Conservation (phyloP, 2,888 invertebrate genomes). For the Drosophila glabriapex region DNA sequence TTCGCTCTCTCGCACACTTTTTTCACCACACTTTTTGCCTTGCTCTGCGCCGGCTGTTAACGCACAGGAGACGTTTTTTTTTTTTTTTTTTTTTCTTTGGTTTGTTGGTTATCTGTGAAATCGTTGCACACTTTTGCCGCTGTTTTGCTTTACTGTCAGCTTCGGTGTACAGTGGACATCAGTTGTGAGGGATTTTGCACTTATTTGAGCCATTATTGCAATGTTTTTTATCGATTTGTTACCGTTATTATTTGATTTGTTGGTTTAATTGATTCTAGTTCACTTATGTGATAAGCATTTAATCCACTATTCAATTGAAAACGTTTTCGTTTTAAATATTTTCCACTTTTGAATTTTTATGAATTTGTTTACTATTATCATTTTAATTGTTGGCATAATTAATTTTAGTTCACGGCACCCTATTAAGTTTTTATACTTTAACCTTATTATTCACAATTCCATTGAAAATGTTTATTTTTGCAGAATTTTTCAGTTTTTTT, state of each 20-base stretch:
- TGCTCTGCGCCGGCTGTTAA: constrained; percentile 66
- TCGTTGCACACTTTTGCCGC: constrained; percentile 68
- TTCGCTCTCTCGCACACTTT: constrained; percentile 19
- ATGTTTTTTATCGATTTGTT: neutral
- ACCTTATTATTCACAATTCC: neutral
- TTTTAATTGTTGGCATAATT: neutral
- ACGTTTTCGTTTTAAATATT: neutral
- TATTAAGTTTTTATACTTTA: neutral
- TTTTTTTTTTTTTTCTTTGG: constrained; percentile 2
- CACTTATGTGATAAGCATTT: neutral
- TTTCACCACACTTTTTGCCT: constrained; percentile 73
- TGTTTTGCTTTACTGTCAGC: constrained; percentile 51
- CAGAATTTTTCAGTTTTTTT: neutral
- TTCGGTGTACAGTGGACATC: constrained; percentile 54
- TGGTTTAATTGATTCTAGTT: neutral
- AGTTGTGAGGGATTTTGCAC: neutral
- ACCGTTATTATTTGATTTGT: no score
- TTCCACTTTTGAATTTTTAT: neutral
- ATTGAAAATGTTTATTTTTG: neutral
- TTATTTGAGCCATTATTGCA: neutral
- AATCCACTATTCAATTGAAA: neutral
- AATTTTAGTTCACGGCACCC: neutral
- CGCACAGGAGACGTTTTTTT: constrained; percentile 34
- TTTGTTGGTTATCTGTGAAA: constrained; percentile 22
- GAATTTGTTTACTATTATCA: neutral